Evolutionary conservation across 2,888 invertebrate genomes (phyloP).

Genomic region (Stenichneumon culpator): DNA sequence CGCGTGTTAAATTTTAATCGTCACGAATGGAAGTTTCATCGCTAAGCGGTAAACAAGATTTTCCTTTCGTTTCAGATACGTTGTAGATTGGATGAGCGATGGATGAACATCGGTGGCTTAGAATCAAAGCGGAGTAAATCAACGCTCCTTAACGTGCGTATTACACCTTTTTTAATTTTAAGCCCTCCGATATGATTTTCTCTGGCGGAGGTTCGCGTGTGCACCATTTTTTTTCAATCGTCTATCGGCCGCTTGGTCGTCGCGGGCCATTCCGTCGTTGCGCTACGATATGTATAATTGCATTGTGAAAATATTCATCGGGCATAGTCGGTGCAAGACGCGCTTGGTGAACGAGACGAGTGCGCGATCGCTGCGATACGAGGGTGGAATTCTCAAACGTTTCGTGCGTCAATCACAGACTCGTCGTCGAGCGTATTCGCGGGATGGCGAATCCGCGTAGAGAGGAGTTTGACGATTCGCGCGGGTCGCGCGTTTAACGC

Average conservation of each 20-base stretch:
- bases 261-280: constrained; percentile 57
- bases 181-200: neutral
- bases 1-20: neutral
- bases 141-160: neutral
- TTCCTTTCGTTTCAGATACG: constrained; percentile 18
- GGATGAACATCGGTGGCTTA: neutral
- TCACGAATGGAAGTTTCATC: neutral
- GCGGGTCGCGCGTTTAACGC: neutral
- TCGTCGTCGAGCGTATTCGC: constrained; percentile 58
- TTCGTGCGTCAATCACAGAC: constrained; percentile 71
- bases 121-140: neutral
- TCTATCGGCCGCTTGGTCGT: neutral
- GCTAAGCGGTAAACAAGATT: neutral
- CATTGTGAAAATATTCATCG: constrained; percentile 77
- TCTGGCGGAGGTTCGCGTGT: constrained; percentile 9
- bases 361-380: constrained; percentile 70
- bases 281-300: constrained; percentile 73
- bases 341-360: constrained; percentile 35
- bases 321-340: constrained; percentile 73
- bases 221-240: constrained; percentile 1
- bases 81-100: constrained; percentile 32
- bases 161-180: neutral
- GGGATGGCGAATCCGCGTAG: neutral
- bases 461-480: constrained; percentile 2
- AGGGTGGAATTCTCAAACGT: constrained; percentile 71